Evolutionary conservation across 2,888 invertebrate species (phyloP).

Genomic region (Acleris emargana): DNA sequence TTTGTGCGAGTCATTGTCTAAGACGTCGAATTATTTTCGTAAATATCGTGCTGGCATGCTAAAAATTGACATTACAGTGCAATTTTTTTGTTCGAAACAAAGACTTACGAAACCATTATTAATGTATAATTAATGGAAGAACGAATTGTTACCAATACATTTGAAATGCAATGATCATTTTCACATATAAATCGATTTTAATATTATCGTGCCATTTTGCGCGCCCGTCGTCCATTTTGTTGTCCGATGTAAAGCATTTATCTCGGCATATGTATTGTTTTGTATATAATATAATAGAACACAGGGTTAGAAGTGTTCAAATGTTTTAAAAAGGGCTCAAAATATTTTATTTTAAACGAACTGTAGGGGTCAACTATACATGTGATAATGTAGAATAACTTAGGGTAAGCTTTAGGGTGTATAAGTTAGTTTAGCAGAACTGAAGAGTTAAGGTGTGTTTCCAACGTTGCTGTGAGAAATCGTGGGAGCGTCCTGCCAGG

Average conservation of each 20-base stretch:
- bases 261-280: conserved; percentile 26
- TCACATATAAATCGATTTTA: background rate
- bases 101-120: conserved; percentile 17
- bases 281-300: conserved; percentile 45
- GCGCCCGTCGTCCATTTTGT: conserved; percentile 43
- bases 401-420: conserved; percentile 27
- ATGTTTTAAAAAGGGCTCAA: conserved; percentile 28
- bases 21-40: conserved; percentile 1
- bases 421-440: conserved; percentile 1
- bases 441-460: background rate
- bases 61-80: background rate
- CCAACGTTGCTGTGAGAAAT: too few species aligned
- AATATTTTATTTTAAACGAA: conserved; percentile 29
- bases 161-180: conserved; percentile 18
- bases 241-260: conserved; percentile 39
- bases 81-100: conserved; percentile 4
- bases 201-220: conserved; percentile 21
- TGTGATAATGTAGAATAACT: conserved; percentile 34
- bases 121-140: background rate
- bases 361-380: conserved; percentile 31
- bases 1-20: background rate
- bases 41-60: conserved; percentile 11
- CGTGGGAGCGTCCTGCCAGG: too few species aligned
- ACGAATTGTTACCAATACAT: conserved; percentile 24
- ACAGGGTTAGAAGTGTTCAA: conserved; percentile 68